Conservation (phyloP, 2,888 invertebrate species). For the Malthinus flaveolus region DNA sequence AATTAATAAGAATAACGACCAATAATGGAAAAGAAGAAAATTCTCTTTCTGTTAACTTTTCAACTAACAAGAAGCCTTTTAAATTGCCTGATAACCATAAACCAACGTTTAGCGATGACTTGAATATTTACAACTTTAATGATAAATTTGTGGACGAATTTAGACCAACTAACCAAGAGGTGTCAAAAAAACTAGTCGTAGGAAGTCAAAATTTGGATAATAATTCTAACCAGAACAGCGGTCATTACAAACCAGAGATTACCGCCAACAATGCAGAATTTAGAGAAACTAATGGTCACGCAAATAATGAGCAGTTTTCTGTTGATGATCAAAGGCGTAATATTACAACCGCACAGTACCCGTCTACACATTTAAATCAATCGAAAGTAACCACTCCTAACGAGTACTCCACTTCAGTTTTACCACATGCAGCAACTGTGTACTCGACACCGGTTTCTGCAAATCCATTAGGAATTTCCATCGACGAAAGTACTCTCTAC, state of each 20-base stretch:
- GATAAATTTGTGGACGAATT: too few species aligned
- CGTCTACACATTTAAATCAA: background rate
- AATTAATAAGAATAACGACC: background rate
- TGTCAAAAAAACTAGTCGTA: too few species aligned
- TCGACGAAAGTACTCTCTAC: background rate
- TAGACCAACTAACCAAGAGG: too few species aligned
- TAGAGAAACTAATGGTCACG: background rate
- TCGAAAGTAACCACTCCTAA: background rate
- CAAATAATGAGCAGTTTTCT: background rate
- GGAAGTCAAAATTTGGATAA: too few species aligned
- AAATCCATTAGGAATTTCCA: background rate
- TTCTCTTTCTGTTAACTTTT: background rate
- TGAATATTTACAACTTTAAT: too few species aligned
- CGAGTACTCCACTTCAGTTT: background rate
- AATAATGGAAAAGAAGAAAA: background rate
- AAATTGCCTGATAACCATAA: background rate
- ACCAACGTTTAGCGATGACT: background rate
- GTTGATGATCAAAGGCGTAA: background rate
- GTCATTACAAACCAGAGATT: background rate
- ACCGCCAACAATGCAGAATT: background rate
- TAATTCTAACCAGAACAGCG: background rate
- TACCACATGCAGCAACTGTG: slow-evolving; percentile 3
- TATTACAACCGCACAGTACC: background rate
- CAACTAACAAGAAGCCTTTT: too few species aligned
- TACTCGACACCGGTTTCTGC: too few species aligned